These are phyloP conservation scores for Nyctalus aviator DNA, from an alignment of 2,797 vertebrate species.

Conservation along the genomic window DNA sequence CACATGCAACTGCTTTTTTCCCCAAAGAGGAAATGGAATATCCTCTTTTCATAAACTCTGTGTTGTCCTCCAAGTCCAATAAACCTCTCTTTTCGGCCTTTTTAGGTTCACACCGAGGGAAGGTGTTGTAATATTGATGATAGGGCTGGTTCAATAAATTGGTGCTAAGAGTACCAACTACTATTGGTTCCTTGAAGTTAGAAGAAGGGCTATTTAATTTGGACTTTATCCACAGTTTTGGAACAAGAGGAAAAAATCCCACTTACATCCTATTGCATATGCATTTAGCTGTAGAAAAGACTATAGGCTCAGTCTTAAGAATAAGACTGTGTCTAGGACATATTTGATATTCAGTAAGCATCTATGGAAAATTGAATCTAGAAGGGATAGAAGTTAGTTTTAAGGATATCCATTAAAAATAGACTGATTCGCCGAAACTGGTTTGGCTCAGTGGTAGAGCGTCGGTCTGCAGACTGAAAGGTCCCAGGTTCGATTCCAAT, in stretches of 20 bases:
- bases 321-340: background rate
- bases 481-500: too few relatives aligned
- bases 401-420: background rate
- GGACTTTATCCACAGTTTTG: background rate
- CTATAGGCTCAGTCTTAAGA: background rate
- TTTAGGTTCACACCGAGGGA: background rate
- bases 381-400: background rate
- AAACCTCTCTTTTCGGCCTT: background rate
- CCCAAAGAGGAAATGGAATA: background rate
- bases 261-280: background rate
- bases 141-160: background rate
- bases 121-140: background rate
- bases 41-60: background rate
- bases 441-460: too few relatives aligned
- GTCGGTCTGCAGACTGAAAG: too few relatives aligned
- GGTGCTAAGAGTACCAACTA: background rate
- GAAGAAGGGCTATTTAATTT: background rate
- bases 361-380: constrained; percentile 1
- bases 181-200: background rate
- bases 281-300: background rate
- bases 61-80: background rate
- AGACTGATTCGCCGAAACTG: background rate
- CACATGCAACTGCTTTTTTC: background rate
- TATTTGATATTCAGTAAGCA: background rate
- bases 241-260: background rate